These are phyloP conservation scores for Hemithea aestivaria DNA, from an alignment of 2,888 invertebrate species.

Conservation along the genomic window DNA sequence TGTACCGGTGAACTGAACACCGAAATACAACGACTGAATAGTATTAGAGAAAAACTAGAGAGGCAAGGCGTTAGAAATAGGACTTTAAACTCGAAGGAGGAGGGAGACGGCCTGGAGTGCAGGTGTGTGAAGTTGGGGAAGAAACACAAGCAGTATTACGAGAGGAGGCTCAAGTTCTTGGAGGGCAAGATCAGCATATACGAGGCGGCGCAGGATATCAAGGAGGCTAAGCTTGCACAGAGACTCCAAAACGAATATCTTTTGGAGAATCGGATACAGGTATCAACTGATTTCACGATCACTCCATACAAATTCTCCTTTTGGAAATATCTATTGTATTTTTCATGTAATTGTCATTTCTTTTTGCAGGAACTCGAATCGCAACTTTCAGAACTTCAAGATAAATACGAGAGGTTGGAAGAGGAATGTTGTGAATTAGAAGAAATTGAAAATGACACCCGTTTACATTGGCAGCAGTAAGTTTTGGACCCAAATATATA, in stretches of 20 bases:
- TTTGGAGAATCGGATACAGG: constrained; percentile 72
- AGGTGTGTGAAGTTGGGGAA: constrained; percentile 75
- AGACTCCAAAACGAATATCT: constrained; percentile 81
- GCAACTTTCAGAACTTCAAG: constrained; percentile 78
- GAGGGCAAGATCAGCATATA: constrained; percentile 83
- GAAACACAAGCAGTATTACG: constrained; percentile 82
- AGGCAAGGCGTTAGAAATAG: constrained; percentile 77
- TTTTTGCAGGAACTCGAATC: constrained; percentile 68
- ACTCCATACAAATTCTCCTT: too few relatives aligned
- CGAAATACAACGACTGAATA: constrained; percentile 82
- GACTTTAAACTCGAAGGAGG: constrained; percentile 62
- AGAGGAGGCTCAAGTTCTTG: constrained; percentile 81
- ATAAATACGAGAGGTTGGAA: constrained; percentile 82
- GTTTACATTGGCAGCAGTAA: constrained; percentile 80
- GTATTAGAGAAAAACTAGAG: constrained; percentile 81
- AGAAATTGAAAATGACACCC: constrained; percentile 87
- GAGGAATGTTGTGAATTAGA: constrained; percentile 87
- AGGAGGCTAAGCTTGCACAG: constrained; percentile 79
- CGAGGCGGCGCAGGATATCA: constrained; percentile 82
- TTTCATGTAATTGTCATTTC: background rate
- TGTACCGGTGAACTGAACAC: constrained; percentile 77
- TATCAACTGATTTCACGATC: constrained; percentile 22
- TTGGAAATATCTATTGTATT: too few relatives aligned
- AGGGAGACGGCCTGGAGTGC: constrained; percentile 67
- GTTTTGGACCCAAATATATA: constrained; percentile 27